phyloP scores from a whole-genome alignment of 2,797 vertebrate genomes.

The Sebastes oblongus region DNA sequence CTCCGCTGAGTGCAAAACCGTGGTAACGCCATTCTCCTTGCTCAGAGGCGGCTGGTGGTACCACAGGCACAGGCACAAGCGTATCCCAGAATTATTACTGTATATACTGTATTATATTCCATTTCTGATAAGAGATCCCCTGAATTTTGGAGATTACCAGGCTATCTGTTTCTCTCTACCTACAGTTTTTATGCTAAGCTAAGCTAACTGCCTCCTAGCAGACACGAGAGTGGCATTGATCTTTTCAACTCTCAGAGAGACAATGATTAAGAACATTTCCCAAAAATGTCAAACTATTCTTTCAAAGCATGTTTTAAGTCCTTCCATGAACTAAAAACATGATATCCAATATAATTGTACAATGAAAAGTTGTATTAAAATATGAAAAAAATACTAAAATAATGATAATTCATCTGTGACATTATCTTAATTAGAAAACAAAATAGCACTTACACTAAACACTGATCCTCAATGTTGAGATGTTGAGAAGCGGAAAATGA shows the following conservation, averaged over 20 bases:
- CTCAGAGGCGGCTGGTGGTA: background rate
- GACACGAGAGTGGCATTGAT: background rate
- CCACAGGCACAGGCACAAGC: no score
- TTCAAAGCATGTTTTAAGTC: background rate
- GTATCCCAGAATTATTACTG: background rate
- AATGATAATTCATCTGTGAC: background rate
- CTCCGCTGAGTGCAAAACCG: background rate
- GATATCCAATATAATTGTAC: background rate
- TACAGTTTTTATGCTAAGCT: background rate
- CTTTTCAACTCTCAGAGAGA: background rate
- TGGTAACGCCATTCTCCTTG: background rate
- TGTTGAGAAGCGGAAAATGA: background rate
- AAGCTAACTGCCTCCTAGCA: background rate
- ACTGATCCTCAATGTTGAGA: background rate
- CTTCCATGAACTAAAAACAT: background rate
- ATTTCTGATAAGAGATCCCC: background rate
- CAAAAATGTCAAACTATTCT: background rate
- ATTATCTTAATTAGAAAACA: background rate
- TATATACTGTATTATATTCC: background rate
- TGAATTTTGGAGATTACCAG: background rate
- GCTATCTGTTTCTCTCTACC: background rate
- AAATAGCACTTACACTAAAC: background rate
- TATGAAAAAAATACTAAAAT: background rate
- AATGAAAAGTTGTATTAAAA: background rate
- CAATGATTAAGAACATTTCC: background rate